Evolutionary conservation across 1,140 invertebrate species (phyloP), one percentile per base, ranked within the genome.

Genomic region (Maconellicoccus hirsutus): DNA sequence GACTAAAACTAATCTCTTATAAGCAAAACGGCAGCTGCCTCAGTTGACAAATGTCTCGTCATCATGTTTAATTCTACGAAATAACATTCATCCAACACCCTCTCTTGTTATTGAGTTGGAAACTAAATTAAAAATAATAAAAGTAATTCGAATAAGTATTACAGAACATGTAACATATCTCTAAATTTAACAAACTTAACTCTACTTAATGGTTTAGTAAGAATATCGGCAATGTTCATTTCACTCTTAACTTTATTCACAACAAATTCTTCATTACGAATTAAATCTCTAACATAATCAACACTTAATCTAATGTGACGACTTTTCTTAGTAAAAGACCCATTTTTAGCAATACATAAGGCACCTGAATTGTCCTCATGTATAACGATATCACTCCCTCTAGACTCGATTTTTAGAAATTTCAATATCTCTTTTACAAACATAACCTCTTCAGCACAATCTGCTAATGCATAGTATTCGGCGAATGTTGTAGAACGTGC

Each of bases 381-480:
- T 23, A n/a, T 19, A n/a, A 33, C 10, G 22, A 25, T 25, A 23
- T 66, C n/a, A 8, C 16, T 16, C 2, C 12, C 42, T 16, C n/a
- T 52, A 6, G 33, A 52, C 42, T 70, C 12, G 16, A 70, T 70
- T 4, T n/a, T 21, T 12, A 26, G 10, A 8, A 33, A 21, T 12
- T 3, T 70, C 23, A 70, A 70, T 10, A 70, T 42, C 23, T 52
- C n/a, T 1, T 52, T 39, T 10, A 70, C 22, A 26, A 23, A 69
- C 33, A 70, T 59, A 0, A 76, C 21, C 59, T 77, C 75, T 2
- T 8, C 73, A 6, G 73, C 73, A 26, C 61, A 52, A 25, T 76
- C 75, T n/a, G 76, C 72, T 25, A 77, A 22, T 0, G 76, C 75
- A 12, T 75, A 59, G 73, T 76, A 77, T 52, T 78, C 76, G 0